Base-by-base conservation (phyloP, 2,888 invertebrate species). In the Calliopum simillimum region DNA sequence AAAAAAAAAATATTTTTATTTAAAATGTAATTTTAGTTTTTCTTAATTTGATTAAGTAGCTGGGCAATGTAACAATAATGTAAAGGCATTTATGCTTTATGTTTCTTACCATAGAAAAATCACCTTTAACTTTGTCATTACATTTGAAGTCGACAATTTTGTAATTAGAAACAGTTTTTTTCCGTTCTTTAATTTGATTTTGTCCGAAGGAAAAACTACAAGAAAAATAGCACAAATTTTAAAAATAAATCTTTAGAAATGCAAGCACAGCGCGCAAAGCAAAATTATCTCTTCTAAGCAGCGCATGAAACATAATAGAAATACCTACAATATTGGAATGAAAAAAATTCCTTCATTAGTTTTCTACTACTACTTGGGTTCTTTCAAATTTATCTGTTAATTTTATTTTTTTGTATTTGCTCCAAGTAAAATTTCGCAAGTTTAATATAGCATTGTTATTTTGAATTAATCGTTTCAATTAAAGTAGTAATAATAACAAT, bases 321-420 rank as follows among this genome's bases (percentile, higher is more conserved):
- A 53, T 68, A 55, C 61, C n/a, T 46, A 55, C 62, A 79, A 82
- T 82, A 82, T 81, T 83, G 83, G 83, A 83, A 83, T 83, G 82
- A 83, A 83, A 79, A 82, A 82, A 82, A 82, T 82, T 83, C 82
- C 82, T 83, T 82, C 80, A 77, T 79, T 76, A 78, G 75, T 75
- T 73, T 69, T 72, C 69, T 68, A 68, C 64, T n/a, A 65, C 67
- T 70, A 70, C n/a, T 55, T 43, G 63, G 21, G 71, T 66, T 73
- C 74, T 55, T 58, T 25, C 19, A 46, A 56, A n/a, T 16, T 33
- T 68, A 51, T 25, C 79, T 77, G 79, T 79, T n/a, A 77, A 77
- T 77, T 74, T 78, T 76, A 70, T 78, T 66, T 66, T 68, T 73
- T 73, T 64, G 72, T 62, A 70, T 76, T 33, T 33, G 33, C 33